Base-by-base conservation (phyloP, 2,113 vertebrate species). In the Ciconia stormi region DNA sequence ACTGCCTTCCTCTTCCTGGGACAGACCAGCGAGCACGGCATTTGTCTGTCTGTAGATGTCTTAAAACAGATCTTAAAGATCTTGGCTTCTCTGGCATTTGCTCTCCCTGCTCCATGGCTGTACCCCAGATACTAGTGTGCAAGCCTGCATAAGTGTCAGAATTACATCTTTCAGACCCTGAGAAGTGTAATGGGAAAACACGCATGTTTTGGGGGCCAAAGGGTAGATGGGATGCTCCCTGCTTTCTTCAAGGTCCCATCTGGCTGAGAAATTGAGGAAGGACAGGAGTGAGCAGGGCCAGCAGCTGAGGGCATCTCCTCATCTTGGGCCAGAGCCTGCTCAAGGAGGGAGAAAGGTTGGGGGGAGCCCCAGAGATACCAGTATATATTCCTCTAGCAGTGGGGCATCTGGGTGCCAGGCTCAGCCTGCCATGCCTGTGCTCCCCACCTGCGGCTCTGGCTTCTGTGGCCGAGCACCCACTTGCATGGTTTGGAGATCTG, bases 11-110 rank as follows among this genome's bases (percentile, higher is more conserved):
- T 23, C 70, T 93, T 82, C 69, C 83, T 36, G 62, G 87, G 56
- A 27, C 34, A 62, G 32, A 44, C 22, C 62, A 42, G 49, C 13
- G 30, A 59, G 10, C 66, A 16, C 0, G 0, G 52, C 14, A 11
- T 63, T 29, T 53, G 32, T 72, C 65, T 69, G 34, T 47, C 71
- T 62, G 56, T 29, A 70, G 32, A 32, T 71, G 49, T 23, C 53
- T 46, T 53, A n/a, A 86, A 67, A 32, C 18, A 38, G 16, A 62
- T 62, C 61, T 62, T 38, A 27, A 29, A 58, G 32, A 74, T 63
- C 25, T 36, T 44, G 34, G 30, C 40, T 82, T 19, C 40, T 50
- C 49, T 50, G 40, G 23, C 36, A 29, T 1, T 0, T n/a, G 16
- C 13, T 72, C 17, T 76, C 8, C 30, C 50, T n/a, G 46, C 36